Conservation (phyloP, 2,797 vertebrate species). For the Dromococcyx pavoninus region DNA sequence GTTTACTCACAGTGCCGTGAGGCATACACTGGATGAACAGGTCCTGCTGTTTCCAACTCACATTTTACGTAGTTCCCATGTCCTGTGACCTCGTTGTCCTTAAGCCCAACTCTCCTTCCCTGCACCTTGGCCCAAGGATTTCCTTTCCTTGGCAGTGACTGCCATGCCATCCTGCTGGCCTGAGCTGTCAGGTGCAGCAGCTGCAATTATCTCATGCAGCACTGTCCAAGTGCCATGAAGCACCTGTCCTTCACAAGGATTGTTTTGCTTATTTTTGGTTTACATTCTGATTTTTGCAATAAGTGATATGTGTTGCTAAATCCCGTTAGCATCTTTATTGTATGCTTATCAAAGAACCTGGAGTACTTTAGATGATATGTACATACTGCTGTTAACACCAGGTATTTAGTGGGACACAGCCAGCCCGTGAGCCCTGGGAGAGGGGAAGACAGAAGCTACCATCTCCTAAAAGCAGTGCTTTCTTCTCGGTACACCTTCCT, state of each 20-base stretch:
- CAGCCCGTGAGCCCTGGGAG: neutral
- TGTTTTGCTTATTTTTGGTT: neutral
- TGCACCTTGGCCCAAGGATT: rapidly evolving
- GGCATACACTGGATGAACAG: rapidly evolving
- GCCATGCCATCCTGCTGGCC: rapidly evolving
- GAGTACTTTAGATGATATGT: neutral
- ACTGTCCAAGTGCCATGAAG: rapidly evolving
- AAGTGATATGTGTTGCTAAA: rapidly evolving
- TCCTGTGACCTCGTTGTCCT: neutral
- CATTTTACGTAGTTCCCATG: rapidly evolving
- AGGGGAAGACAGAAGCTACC: neutral
- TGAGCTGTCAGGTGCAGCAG: neutral
- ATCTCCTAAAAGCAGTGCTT: neutral
- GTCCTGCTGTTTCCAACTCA: neutral
- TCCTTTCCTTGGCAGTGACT: neutral
- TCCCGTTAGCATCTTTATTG: neutral
- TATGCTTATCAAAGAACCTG: neutral
- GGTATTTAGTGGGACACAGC: neutral
- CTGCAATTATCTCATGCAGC: neutral
- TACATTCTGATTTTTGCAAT: neutral
- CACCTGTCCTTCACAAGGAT: neutral
- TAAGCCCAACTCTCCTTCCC: neutral
- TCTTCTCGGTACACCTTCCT: rapidly evolving
- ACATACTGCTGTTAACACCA: neutral
- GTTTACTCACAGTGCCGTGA: neutral